Base-by-base conservation (phyloP, 2,113 vertebrate species). In the Rhea americana region DNA sequence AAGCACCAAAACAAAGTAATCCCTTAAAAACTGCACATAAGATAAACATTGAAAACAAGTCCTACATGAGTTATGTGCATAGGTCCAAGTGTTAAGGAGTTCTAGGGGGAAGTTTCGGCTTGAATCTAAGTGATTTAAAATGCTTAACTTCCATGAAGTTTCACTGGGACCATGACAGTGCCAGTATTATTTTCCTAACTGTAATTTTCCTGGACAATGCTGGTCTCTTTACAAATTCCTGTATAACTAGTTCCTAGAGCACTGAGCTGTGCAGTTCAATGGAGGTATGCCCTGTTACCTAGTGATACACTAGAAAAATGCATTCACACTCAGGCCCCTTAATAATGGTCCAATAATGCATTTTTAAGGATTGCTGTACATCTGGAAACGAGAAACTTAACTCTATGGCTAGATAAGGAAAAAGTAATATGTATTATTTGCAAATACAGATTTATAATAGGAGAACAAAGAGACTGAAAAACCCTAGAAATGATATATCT, bases 31-130 rank as follows among this genome's bases (percentile, higher is more conserved):
- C 16, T 50, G 56, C 37, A 58, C 21, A 28, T 2, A 82, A 26
- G 13, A 41, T 3, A 70, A 70, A 37, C 9, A 56, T 72, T 82
- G 73, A 43, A 61, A 88, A 74, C 73, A 25, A 5, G 82, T 4
- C 39, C 28, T 58, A 13, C 5, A 12, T 12, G 45, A 73, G 17
- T 65, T 62, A 7, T 0, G 1, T 45, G 5, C 2, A 1, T 28
- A 61, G 7, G 16, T 80, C 9, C 45, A 35, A 93, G 9, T 61
- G 14, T 51, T n/a, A 62, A 51, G 30, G 26, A 62, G 15, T 26
- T 16, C 73, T 59, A 13, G 7, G 7, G 13, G 70, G n/a, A 71
- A 28, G 18, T 50, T 71, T 67, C 62, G 72, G 37, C 72, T 72
- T 59, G 39, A 82, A 35, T 79, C 11, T n/a, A 82, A 80, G 9